Conservation (phyloP, 2,113 vertebrate genomes). For the Mirounga angustirostris region DNA sequence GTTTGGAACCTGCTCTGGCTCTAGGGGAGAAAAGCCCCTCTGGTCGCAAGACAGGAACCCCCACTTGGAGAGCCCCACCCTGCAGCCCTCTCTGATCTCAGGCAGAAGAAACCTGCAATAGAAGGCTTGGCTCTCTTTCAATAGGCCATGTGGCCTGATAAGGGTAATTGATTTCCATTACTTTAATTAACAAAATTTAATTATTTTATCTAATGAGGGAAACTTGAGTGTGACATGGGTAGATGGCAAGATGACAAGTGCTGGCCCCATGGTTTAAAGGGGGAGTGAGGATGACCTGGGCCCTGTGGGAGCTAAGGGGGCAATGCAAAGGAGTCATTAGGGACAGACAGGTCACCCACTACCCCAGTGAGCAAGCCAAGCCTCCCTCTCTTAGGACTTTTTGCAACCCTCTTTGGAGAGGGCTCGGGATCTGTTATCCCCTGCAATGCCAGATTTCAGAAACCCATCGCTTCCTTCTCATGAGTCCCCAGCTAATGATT, state of each 20-base stretch:
- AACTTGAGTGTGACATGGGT: conserved; percentile 82
- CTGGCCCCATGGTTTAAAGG: not conserved
- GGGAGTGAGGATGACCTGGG: not conserved
- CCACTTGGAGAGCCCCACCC: not conserved
- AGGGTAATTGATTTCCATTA: conserved; percentile 91
- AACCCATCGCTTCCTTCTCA: not conserved
- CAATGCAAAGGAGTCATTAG: not conserved
- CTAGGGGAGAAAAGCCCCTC: not conserved
- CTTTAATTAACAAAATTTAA: conserved; percentile 90
- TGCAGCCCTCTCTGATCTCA: not conserved
- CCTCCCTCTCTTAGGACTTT: not conserved
- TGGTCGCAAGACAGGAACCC: not conserved
- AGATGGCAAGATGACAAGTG: conserved; percentile 79
- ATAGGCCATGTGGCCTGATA: conserved; percentile 83
- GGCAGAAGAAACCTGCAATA: conserved; percentile 53
- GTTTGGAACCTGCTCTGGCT: conserved; percentile 64
- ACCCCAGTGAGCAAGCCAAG: accelerated
- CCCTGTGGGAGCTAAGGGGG: not conserved
- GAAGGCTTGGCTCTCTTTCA: conserved; percentile 81
- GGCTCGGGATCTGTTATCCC: not conserved
- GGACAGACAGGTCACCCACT: accelerated
- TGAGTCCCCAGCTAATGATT: not conserved
- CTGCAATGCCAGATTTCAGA: not conserved
- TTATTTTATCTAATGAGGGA: conserved; percentile 87
- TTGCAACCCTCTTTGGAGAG: not conserved